These are phyloP conservation scores for Patiria pectinifera DNA, from an alignment of 53 echinoderm and acorn worm species.

Conservation along the genomic window DNA sequence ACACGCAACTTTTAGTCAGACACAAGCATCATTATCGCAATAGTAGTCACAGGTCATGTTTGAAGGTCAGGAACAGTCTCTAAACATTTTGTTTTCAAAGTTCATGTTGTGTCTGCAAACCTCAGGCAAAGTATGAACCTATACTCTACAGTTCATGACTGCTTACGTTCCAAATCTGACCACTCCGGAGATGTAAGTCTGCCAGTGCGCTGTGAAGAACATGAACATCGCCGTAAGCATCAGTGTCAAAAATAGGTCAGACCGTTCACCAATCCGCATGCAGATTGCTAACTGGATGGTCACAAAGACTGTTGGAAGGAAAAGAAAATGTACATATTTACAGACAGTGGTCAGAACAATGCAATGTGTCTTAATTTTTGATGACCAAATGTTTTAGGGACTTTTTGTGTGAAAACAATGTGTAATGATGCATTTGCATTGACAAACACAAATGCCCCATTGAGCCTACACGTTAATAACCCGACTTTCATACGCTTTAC, in stretches of 20 bases:
- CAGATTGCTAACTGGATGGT: conserved; percentile 36
- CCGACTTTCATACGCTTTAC: too few relatives aligned
- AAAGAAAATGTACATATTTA: neutral
- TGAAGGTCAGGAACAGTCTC: too few relatives aligned
- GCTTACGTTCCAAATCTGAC: conserved; percentile 40
- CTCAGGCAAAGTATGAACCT: neutral
- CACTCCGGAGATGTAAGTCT: conserved; percentile 29
- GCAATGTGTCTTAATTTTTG: neutral
- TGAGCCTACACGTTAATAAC: too few relatives aligned
- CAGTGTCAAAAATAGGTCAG: conserved; percentile 5
- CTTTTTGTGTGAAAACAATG: too few relatives aligned
- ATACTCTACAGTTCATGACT: neutral
- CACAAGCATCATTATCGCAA: too few relatives aligned
- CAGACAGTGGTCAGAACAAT: neutral
- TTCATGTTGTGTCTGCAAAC: too few relatives aligned
- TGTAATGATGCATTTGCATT: too few relatives aligned
- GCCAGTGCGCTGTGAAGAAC: conserved; percentile 47
- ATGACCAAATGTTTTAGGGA: neutral
- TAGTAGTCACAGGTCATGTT: too few relatives aligned
- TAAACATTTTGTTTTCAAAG: too few relatives aligned
- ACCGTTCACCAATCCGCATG: conserved; percentile 20
- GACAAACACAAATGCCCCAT: too few relatives aligned
- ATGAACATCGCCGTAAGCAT: conserved; percentile 18
- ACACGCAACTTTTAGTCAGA: too few relatives aligned
- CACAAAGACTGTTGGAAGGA: conserved; percentile 7